Evolutionary conservation across 2,113 vertebrate species (phyloP).

Genomic region (Kryptolebias marmoratus): DNA sequence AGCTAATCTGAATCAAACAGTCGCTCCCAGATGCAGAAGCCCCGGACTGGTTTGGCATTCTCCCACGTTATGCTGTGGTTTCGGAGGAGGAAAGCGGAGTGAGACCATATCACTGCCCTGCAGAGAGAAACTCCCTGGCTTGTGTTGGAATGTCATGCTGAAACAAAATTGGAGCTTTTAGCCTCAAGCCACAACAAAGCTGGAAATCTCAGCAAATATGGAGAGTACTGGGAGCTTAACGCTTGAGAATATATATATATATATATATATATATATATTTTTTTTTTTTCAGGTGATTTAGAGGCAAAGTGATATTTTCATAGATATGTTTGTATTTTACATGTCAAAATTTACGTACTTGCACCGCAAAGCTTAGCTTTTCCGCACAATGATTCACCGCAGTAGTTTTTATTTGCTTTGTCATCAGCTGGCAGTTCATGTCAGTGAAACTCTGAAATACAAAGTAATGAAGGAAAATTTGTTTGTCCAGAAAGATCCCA

Average conservation of each 20-base stretch:
- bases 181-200: conserved; percentile 34
- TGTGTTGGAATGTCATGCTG: conserved; percentile 21
- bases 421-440: too few relatives aligned
- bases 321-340: background rate
- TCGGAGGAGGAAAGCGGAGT: background rate
- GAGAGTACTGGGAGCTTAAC: conserved; percentile 13
- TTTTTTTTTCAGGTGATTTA: conserved; percentile 19
- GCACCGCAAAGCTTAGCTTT: too few relatives aligned
- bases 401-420: too few relatives aligned
- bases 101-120: conserved; percentile 20
- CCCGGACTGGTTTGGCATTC: conserved; percentile 28
- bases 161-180: conserved; percentile 34
- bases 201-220: conserved; percentile 26
- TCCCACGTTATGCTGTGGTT: conserved; percentile 23
- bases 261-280: too few relatives aligned
- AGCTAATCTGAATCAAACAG: conserved; percentile 43
- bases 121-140: conserved; percentile 14
- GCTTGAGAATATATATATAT: background rate
- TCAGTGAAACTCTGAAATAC: too few relatives aligned
- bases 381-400: too few relatives aligned
- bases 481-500: too few relatives aligned
- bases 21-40: conserved; percentile 17
- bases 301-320: background rate
- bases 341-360: too few relatives aligned
- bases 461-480: too few relatives aligned